Conservation (phyloP, 1,140 invertebrate genomes). For the Archegozetes longisetosus region DNA sequence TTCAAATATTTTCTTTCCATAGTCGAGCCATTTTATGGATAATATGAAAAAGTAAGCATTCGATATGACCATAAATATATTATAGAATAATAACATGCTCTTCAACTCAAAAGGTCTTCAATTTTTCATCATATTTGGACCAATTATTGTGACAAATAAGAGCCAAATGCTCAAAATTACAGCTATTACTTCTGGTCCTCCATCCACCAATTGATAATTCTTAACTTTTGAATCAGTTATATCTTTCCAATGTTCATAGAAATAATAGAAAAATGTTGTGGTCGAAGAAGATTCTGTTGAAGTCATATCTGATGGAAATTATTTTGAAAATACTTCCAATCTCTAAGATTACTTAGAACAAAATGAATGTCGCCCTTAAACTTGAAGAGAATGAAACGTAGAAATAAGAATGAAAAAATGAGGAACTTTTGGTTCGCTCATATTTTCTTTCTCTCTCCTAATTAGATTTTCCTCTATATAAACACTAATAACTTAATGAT, state of each 20-base stretch:
- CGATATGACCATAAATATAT: conserved; percentile 29
- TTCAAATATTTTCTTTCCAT: not conserved
- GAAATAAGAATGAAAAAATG: no score
- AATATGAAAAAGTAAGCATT: conserved; percentile 15
- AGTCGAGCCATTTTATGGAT: not conserved
- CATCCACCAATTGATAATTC: not conserved
- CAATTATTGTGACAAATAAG: conserved; percentile 40
- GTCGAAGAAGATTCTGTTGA: no score
- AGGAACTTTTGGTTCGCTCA: no score
- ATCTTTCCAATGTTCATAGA: not conserved
- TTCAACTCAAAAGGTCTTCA: conserved; percentile 61
- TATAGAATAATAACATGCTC: conserved; percentile 57
- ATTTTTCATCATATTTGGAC: conserved; percentile 66
- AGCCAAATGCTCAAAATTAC: not conserved
- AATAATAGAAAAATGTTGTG: no score
- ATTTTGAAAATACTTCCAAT: no score
- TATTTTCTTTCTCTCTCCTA: no score
- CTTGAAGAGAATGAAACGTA: no score
- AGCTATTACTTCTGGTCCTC: not conserved
- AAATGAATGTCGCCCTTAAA: no score
- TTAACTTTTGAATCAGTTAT: not conserved
- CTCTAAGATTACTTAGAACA: no score
- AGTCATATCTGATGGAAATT: no score
- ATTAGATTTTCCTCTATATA: no score
- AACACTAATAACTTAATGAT: no score